phyloP scores from a whole-genome alignment of 2,797 vertebrate genomes.

The Hippopotamyrus pictus region DNA sequence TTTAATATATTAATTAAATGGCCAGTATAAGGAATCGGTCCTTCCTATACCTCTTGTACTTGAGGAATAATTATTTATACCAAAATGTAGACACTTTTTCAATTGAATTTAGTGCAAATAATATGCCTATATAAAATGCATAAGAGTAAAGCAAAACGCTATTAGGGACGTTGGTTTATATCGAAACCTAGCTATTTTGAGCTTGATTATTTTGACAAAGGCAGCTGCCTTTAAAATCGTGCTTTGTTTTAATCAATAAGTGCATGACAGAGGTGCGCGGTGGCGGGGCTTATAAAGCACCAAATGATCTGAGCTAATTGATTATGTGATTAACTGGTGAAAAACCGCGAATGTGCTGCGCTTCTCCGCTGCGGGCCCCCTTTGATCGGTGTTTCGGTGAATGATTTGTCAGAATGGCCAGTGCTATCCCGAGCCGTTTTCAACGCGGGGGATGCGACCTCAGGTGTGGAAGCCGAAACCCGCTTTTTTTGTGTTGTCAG shows the following conservation, averaged over 20 bases:
- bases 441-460: background rate
- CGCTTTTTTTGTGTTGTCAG: conserved; percentile 39
- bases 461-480: conserved; percentile 16
- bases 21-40: background rate
- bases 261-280: background rate
- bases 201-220: background rate
- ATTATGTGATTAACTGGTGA: background rate
- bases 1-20: conserved; percentile 8
- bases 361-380: background rate
- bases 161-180: background rate
- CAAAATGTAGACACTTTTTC: background rate
- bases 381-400: background rate
- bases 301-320: conserved; percentile 3
- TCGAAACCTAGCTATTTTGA: background rate
- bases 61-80: background rate
- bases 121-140: background rate
- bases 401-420: background rate
- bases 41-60: background rate
- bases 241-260: conserved; percentile 2
- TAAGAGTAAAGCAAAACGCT: background rate
- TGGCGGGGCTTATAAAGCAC: background rate
- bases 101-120: background rate
- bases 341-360: background rate
- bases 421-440: background rate
- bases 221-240: background rate